Percentiles rank a stretch among this genome's conserved stretches.
Conservation (phyloP, 2,113 vertebrate genomes). For the Oncorhynchus masou region DNA sequence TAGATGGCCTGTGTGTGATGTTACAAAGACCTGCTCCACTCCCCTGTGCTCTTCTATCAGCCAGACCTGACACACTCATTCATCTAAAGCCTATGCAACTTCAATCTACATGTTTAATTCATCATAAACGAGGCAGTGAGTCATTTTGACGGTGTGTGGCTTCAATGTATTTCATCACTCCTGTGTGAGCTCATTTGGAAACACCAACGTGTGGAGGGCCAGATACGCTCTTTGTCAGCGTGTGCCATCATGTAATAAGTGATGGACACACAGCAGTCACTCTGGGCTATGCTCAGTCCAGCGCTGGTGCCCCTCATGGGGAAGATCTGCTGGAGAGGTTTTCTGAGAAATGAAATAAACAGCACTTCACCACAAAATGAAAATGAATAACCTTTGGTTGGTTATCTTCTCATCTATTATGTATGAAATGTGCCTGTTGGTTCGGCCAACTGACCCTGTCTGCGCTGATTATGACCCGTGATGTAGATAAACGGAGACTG, state of each 20-base stretch:
- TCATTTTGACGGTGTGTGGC: constrained; percentile 86
- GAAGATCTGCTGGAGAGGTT: constrained; percentile 48
- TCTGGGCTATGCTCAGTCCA: constrained; percentile 34
- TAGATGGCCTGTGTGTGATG: constrained; percentile 86
- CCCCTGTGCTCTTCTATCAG: constrained; percentile 87
- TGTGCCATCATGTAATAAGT: constrained; percentile 87
- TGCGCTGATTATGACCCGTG: constrained; percentile 63
- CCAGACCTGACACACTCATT: constrained; percentile 87
- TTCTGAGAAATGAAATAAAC: constrained; percentile 65
- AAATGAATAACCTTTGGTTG: constrained; percentile 69
- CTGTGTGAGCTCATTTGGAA: constrained; percentile 88
- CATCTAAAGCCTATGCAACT: constrained; percentile 93
- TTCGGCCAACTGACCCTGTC: constrained; percentile 60
- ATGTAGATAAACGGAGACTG: constrained; percentile 56
- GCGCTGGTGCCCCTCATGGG: constrained; percentile 33
- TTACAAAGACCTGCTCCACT: constrained; percentile 69
- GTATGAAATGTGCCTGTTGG: constrained; percentile 52
- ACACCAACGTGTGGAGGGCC: constrained; percentile 91
- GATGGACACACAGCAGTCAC: constrained; percentile 55
- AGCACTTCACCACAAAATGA: constrained; percentile 56
- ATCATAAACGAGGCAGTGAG: constrained; percentile 92
- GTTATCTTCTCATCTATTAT: constrained; percentile 63
- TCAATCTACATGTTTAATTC: constrained; percentile 96
- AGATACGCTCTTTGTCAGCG: constrained; percentile 87
- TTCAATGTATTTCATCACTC: constrained; percentile 86